Conservation (phyloP, 2,797 vertebrate genomes). For the Sebastes flavidus region DNA sequence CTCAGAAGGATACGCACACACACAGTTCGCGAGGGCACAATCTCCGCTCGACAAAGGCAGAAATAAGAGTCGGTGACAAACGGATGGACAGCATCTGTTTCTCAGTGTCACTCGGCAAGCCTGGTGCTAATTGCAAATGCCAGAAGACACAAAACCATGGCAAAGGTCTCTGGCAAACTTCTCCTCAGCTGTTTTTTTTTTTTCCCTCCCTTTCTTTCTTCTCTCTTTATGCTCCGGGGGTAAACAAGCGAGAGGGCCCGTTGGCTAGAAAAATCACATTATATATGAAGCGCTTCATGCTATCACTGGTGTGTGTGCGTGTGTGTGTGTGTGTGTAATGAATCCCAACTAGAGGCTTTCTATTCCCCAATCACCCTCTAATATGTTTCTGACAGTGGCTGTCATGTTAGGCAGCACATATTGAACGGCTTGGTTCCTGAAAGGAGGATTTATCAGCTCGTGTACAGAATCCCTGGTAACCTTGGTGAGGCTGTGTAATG, state of each 20-base stretch:
- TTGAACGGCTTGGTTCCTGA: slow-evolving; percentile 36
- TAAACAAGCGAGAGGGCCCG: slow-evolving; percentile 77
- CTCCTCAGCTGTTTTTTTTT: slow-evolving; percentile 22
- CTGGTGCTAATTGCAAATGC: slow-evolving; percentile 79
- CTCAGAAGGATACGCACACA: slow-evolving; percentile 22
- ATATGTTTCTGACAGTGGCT: slow-evolving; percentile 54
- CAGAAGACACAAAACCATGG: slow-evolving; percentile 72
- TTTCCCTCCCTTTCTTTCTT: slow-evolving; percentile 5
- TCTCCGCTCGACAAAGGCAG: slow-evolving; percentile 47
- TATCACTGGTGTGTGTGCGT: slow-evolving; percentile 15
- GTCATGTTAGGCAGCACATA: slow-evolving; percentile 36
- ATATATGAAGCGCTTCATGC: slow-evolving; percentile 62
- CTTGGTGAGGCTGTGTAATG: background rate
- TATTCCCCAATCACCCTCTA: slow-evolving; percentile 46
- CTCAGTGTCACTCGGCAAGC: slow-evolving; percentile 58
- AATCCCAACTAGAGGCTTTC: slow-evolving; percentile 56
- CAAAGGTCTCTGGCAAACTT: slow-evolving; percentile 74
- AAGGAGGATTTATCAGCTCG: slow-evolving; percentile 23
- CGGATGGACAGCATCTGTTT: slow-evolving; percentile 76
- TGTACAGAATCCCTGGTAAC: background rate
- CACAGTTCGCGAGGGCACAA: slow-evolving; percentile 33
- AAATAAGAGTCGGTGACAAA: slow-evolving; percentile 69
- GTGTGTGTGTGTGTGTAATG: slow-evolving; percentile 49
- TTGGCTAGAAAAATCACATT: slow-evolving; percentile 72
- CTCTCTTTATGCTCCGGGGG: slow-evolving; percentile 68